Evolutionary conservation across 2,113 vertebrate species (phyloP).

Genomic region (Psilopsiagon aurifrons): DNA sequence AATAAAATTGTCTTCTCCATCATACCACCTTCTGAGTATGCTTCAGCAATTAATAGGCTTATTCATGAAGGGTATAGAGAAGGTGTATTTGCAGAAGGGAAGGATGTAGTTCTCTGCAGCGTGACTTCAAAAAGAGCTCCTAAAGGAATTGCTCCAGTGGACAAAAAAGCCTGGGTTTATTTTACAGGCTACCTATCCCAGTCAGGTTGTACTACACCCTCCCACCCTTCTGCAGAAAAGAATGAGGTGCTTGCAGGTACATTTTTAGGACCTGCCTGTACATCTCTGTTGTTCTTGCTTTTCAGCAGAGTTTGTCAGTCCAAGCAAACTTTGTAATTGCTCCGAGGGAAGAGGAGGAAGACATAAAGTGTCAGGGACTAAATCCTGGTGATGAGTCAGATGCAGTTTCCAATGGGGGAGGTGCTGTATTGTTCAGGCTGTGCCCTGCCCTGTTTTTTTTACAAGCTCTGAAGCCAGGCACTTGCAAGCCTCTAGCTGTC

Average conservation of each 20-base stretch:
- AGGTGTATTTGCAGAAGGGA: neutral
- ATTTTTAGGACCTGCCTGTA: neutral
- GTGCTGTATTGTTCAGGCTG: neutral
- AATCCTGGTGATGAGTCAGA: neutral
- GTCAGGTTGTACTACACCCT: neutral
- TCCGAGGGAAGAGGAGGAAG: rapidly evolving
- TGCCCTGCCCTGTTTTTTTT: neutral
- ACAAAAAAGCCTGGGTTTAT: neutral
- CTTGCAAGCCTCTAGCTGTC: neutral
- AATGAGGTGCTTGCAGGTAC: neutral
- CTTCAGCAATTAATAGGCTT: neutral
- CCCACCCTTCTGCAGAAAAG: neutral
- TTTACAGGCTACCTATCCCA: neutral
- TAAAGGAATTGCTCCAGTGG: neutral
- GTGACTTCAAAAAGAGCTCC: neutral
- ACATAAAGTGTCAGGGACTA: neutral
- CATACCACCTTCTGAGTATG: neutral
- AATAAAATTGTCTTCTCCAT: neutral
- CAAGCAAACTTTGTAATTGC: neutral
- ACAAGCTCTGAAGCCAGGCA: neutral
- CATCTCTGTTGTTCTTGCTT: neutral
- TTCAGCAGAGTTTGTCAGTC: neutral
- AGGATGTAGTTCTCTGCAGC: neutral
- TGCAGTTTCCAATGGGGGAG: neutral
- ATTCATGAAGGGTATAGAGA: neutral